These are phyloP conservation scores for Nibea coibor DNA, from an alignment of 2,113 vertebrate species.

Conservation along the genomic window DNA sequence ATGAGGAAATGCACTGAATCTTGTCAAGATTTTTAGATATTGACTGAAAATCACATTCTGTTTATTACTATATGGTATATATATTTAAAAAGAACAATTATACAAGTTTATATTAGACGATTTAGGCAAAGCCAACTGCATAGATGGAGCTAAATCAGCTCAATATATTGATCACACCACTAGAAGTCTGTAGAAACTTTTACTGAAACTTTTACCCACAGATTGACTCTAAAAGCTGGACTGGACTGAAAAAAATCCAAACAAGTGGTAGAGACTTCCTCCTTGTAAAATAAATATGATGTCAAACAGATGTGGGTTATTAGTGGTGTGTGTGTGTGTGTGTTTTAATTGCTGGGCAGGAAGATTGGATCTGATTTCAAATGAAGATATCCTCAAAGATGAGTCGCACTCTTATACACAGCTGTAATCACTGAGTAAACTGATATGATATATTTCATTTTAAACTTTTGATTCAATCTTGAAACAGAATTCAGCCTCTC, in stretches of 20 bases:
- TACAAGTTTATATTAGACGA: not conserved
- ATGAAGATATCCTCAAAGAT: slow-evolving; percentile 48
- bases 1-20: not conserved
- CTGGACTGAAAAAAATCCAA: slow-evolving; percentile 43
- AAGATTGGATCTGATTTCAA: slow-evolving; percentile 67
- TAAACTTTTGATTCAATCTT: slow-evolving; percentile 29
- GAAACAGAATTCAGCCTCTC: not conserved
- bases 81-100: not conserved
- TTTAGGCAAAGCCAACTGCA: not conserved
- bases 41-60: not conserved
- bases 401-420: slow-evolving; percentile 10
- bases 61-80: not conserved
- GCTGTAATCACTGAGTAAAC: slow-evolving; percentile 22
- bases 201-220: slow-evolving; percentile 4
- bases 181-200: not conserved
- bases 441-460: slow-evolving; percentile 24
- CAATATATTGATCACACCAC: slow-evolving; percentile 7
- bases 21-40: not conserved
- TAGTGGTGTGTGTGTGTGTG: slow-evolving; percentile 63
- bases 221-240: slow-evolving; percentile 10
- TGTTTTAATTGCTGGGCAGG: slow-evolving; percentile 71
- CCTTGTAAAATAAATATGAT: slow-evolving; percentile 75
- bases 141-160: not conserved
- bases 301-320: slow-evolving; percentile 72
- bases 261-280: slow-evolving; percentile 48